A percentile compares a stretch with the other conserved stretches of the same genome.
phyloP scores from a whole-genome alignment of 1,140 invertebrate species.

The Caenorhabditis brenneri region DNA sequence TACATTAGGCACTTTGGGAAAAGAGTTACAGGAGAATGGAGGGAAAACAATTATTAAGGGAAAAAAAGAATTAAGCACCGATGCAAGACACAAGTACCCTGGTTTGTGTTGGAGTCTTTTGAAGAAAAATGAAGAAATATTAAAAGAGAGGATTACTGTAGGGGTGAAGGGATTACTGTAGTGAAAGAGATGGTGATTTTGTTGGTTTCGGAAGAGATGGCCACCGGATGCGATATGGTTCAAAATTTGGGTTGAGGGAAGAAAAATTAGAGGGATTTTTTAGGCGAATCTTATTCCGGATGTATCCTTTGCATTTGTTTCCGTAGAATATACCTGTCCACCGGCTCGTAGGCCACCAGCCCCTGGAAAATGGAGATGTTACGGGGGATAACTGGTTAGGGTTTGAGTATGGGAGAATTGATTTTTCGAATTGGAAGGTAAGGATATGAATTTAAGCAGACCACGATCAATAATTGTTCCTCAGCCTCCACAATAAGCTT shows the following conservation, averaged over 20 bases:
- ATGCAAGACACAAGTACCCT: constrained; percentile 34
- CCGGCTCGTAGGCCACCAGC: constrained; percentile 54
- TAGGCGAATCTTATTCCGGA: constrained; percentile 50
- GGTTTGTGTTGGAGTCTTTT: background rate
- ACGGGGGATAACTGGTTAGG: background rate
- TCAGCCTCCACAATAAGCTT: too few relatives aligned
- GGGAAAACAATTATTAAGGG: background rate
- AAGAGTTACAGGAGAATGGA: background rate
- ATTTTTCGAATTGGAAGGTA: background rate
- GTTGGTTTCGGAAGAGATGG: background rate
- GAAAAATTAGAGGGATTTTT: background rate
- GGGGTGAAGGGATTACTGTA: background rate
- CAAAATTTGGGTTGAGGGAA: background rate
- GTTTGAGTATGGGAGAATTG: background rate
- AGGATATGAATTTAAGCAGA: background rate
- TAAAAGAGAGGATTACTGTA: background rate
- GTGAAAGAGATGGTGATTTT: constrained; percentile 21
- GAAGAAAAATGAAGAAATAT: background rate
- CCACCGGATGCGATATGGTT: constrained; percentile 41
- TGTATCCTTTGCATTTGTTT: constrained; percentile 56
- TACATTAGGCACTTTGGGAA: constrained; percentile 15
- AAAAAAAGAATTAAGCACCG: background rate
- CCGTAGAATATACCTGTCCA: constrained; percentile 56
- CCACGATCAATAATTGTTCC: too few relatives aligned
- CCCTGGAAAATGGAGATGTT: constrained; percentile 48